phyloP scores from a whole-genome alignment of 2,888 invertebrate species.

The Phaonia tiefii region DNA sequence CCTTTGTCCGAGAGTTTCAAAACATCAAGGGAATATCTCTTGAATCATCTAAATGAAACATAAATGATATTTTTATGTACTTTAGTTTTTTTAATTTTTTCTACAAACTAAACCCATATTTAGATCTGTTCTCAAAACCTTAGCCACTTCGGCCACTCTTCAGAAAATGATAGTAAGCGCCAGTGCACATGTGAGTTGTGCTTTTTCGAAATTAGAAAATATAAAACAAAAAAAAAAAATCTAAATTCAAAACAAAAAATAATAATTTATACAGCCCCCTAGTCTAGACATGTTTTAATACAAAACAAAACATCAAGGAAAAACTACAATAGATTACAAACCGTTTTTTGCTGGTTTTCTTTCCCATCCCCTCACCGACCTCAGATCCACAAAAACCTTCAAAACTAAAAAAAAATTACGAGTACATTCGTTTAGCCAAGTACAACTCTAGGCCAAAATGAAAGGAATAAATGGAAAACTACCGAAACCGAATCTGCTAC shows the following conservation, averaged over 20 bases:
- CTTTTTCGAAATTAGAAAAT: too few relatives aligned
- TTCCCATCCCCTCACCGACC: neutral
- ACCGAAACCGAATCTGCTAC: neutral
- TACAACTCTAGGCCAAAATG: constrained; percentile 30
- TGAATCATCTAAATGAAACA: too few relatives aligned
- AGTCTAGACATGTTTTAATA: constrained; percentile 63
- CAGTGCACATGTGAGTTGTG: too few relatives aligned
- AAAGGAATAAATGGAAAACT: constrained; percentile 13
- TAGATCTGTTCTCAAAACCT: too few relatives aligned
- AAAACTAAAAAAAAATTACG: constrained; percentile 4
- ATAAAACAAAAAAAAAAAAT: constrained; percentile 30
- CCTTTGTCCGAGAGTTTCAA: too few relatives aligned
- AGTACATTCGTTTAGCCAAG: constrained; percentile 28
- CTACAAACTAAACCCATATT: too few relatives aligned
- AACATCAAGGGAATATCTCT: too few relatives aligned
- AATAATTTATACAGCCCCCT: constrained; percentile 58
- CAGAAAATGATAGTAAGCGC: too few relatives aligned
- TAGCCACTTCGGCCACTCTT: too few relatives aligned
- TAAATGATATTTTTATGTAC: too few relatives aligned
- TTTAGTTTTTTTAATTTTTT: too few relatives aligned
- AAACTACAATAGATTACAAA: constrained; percentile 45
- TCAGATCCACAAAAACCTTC: neutral
- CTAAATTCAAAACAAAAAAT: constrained; percentile 39
- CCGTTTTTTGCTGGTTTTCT: neutral
- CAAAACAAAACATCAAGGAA: constrained; percentile 18